Evolutionary conservation across 2,797 vertebrate species (phyloP), one percentile per base, ranked within the genome.

Genomic region (Bucorvus abyssinicus): DNA sequence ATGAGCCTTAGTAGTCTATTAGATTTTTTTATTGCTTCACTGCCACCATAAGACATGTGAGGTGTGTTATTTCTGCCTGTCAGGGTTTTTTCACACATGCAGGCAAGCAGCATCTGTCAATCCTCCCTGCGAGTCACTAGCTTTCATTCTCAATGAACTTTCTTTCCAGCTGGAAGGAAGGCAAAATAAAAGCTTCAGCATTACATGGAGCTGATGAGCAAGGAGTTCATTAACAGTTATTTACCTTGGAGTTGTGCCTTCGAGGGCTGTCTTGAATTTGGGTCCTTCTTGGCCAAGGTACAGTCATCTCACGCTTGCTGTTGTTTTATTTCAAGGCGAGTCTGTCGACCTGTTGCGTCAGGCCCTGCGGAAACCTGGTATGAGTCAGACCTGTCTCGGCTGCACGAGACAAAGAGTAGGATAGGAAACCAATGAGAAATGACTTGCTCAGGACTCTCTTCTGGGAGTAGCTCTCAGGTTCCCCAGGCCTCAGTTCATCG

Each of bases 51-150:
- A 91, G 95, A 93, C 45, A 84, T 67, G 87, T 56, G 92, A 93
- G 84, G 87, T 95, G 86, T 8, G 20, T 91, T 92, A 70, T 84
- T 96, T 95, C 93, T 95, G 94, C 83, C 90, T 95, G 95, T 96
- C 95, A 79, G 91, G 93, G 87, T 93, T 89, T 93, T 93, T 96
- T 96, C 94, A 90, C 95, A 96, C 96, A 80, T 95, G 70, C 94
- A 90, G 88, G 87, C 87, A 89, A 90, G 95, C 90, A 91, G 95
- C 97, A 97, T 95, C 95, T 96, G 95, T 90, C 95, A 94, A 71
- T 94, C 81, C 84, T 94, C 82, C 74, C 53, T 75, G 81, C 57
- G 16, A 93, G 91, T 94, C 78, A 77, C 76, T 82, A 87, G 90
- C 85, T 95, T 96, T 95, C 89, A 83, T 96, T 96, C 95, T 96